A percentile compares a stretch with the other conserved stretches of the same genome.
Evolutionary conservation across 2,888 invertebrate genomes (phyloP).

Genomic region (Cantharis rufa): DNA sequence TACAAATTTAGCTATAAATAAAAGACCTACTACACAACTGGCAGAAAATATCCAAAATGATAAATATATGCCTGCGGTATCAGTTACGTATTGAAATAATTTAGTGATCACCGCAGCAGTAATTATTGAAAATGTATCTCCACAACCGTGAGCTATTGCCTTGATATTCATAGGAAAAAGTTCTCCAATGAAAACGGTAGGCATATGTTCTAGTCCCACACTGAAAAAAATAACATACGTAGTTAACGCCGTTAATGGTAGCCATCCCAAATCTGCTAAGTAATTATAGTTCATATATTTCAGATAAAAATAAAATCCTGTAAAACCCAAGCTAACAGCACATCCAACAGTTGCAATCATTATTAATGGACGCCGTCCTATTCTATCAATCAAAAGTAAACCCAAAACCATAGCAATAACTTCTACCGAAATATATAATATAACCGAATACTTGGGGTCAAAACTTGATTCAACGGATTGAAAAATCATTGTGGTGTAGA

Average conservation of each 20-base stretch:
- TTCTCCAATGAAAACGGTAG: slow-evolving; percentile 59
- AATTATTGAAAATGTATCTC: slow-evolving; percentile 58
- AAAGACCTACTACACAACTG: slow-evolving; percentile 63
- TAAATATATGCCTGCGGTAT: slow-evolving; percentile 63
- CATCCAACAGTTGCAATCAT: slow-evolving; percentile 59
- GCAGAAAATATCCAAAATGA: slow-evolving; percentile 68
- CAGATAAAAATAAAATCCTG: slow-evolving; percentile 56
- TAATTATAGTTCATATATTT: slow-evolving; percentile 50
- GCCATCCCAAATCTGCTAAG: slow-evolving; percentile 52
- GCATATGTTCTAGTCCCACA: slow-evolving; percentile 59
- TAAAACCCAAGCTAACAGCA: slow-evolving; percentile 51
- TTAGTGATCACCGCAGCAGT: slow-evolving; percentile 58
- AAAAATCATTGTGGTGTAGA: slow-evolving; percentile 67
- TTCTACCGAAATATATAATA: slow-evolving; percentile 63
- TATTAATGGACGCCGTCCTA: slow-evolving; percentile 67
- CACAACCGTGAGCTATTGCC: slow-evolving; percentile 61
- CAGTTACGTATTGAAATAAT: slow-evolving; percentile 59
- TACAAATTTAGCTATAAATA: slow-evolving; percentile 63
- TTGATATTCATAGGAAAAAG: slow-evolving; percentile 61
- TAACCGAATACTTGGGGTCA: slow-evolving; percentile 61
- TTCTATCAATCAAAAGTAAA: slow-evolving; percentile 64
- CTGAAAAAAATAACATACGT: slow-evolving; percentile 58
- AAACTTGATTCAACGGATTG: slow-evolving; percentile 55
- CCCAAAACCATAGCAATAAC: slow-evolving; percentile 62
- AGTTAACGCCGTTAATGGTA: slow-evolving; percentile 59